A percentile compares a stretch with the other conserved stretches of the same genome.
phyloP scores from a whole-genome alignment of 2,113 vertebrate genomes.

The Corythornis cristatus region DNA sequence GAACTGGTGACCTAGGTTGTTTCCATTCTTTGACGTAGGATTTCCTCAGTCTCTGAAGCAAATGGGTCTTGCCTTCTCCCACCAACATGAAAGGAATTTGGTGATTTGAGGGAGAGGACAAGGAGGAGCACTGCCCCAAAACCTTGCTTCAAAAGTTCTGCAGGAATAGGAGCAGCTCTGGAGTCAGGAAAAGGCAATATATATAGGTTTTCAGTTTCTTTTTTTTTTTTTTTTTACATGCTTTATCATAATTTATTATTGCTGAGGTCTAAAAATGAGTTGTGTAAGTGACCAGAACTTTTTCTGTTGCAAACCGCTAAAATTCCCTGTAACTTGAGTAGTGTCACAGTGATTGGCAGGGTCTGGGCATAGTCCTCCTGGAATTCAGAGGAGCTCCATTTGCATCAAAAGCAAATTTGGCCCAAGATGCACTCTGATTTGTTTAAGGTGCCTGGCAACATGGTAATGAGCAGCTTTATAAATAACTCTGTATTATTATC shows the following conservation, averaged over 20 bases:
- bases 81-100: background rate
- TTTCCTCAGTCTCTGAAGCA: background rate
- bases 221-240: background rate
- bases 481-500: constrained; percentile 57
- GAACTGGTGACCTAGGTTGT: background rate
- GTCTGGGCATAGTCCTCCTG: background rate
- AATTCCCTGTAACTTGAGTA: background rate
- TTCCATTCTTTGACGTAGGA: background rate
- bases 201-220: background rate
- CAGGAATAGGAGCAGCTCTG: background rate
- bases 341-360: background rate
- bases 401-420: background rate
- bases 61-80: background rate
- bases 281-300: background rate
- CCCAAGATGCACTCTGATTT: constrained; percentile 27
- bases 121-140: background rate
- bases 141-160: background rate
- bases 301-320: background rate
- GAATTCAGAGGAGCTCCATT: constrained; percentile 1
- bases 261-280: background rate
- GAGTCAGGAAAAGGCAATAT: background rate
- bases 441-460: constrained; percentile 18
- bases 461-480: constrained; percentile 48
- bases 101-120: background rate
- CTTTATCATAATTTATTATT: constrained; percentile 7